phyloP scores from a whole-genome alignment of 1,140 invertebrate species.

The Apis mellifera region DNA sequence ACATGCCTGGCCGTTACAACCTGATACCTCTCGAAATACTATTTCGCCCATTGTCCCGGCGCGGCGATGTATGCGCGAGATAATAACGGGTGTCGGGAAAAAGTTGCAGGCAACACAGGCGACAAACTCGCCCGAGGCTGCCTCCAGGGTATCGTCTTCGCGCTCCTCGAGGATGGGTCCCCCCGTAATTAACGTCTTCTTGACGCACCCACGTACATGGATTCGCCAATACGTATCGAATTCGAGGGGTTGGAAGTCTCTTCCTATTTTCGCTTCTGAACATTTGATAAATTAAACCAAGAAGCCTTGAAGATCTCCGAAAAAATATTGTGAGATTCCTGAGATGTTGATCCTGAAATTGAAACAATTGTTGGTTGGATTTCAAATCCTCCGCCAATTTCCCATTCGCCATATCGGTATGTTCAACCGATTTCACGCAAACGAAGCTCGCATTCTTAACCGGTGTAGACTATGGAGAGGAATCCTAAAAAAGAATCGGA shows the following conservation, averaged over 20 bases:
- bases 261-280: no score
- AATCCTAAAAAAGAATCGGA: constrained; percentile 58
- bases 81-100: constrained; percentile 43
- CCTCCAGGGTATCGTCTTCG: constrained; percentile 37
- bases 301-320: no score
- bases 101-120: constrained; percentile 40
- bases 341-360: no score
- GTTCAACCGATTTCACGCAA: constrained; percentile 44
- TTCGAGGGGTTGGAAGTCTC: no score
- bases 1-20: constrained; percentile 1
- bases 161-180: constrained; percentile 39
- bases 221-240: constrained; percentile 40
- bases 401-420: neutral
- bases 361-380: no score
- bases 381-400: neutral
- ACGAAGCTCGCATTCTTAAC: constrained; percentile 56
- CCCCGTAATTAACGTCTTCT: constrained; percentile 51
- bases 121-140: constrained; percentile 58
- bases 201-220: constrained; percentile 47
- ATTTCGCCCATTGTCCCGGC: constrained; percentile 28
- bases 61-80: constrained; percentile 47
- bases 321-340: no score
- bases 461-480: constrained; percentile 51
- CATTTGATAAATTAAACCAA: no score
- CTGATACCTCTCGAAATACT: constrained; percentile 37